Evolutionary conservation across 1,140 invertebrate species (phyloP).

Genomic region (Agrilus planipennis): DNA sequence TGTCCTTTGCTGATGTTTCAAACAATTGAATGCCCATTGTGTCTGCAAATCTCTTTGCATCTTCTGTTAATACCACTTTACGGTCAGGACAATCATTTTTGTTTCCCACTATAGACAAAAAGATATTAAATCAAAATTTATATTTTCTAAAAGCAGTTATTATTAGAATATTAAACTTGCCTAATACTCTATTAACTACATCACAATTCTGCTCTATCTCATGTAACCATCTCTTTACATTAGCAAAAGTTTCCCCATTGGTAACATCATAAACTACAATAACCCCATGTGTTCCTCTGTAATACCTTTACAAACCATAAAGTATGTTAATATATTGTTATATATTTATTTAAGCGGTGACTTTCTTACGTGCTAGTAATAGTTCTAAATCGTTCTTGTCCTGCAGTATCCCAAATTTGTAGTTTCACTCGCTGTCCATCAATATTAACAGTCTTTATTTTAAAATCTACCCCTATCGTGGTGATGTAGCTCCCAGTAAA

Average conservation of each 20-base stretch:
- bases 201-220: slow-evolving; percentile 99
- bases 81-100: slow-evolving; percentile 96
- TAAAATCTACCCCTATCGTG: slow-evolving; percentile 99
- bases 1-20: slow-evolving; percentile 98
- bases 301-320: slow-evolving; percentile 60
- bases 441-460: slow-evolving; percentile 92
- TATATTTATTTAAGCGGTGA: neutral
- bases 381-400: slow-evolving; percentile 88
- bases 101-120: slow-evolving; percentile 77
- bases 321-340: neutral
- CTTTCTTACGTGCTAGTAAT: slow-evolving; percentile 75
- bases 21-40: slow-evolving; percentile 95
- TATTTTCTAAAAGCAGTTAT: neutral
- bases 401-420: slow-evolving; percentile 97
- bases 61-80: slow-evolving; percentile 94
- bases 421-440: slow-evolving; percentile 93
- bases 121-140: neutral
- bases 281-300: slow-evolving; percentile 96
- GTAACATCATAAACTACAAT: slow-evolving; percentile 99
- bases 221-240: slow-evolving; percentile 83
- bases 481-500: slow-evolving; percentile 98
- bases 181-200: slow-evolving; percentile 96
- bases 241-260: slow-evolving; percentile 97
- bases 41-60: slow-evolving; percentile 92
- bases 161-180: slow-evolving; percentile 38